Conservation (phyloP, 2,113 vertebrate species). For the Semnopithecus entellus region DNA sequence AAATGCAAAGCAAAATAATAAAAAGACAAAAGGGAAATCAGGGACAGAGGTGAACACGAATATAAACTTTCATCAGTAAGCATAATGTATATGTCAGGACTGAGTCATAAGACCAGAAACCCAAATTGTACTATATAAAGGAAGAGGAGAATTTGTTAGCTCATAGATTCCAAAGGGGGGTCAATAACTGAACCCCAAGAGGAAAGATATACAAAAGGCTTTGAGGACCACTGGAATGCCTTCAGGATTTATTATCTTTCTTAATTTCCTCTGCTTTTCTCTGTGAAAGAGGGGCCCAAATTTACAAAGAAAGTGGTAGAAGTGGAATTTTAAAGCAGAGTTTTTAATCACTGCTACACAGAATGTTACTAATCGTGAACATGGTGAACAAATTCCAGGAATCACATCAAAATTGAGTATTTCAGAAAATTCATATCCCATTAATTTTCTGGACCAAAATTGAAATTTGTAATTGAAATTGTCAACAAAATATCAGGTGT, state of each 20-base stretch:
- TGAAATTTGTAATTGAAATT: background rate
- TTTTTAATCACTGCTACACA: background rate
- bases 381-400: background rate
- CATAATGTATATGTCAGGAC: background rate
- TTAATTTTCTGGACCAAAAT: background rate
- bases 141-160: background rate
- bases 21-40: constrained; percentile 18
- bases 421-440: background rate
- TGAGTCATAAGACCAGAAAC: background rate
- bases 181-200: background rate
- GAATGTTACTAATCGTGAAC: background rate
- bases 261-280: background rate
- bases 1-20: constrained; percentile 28
- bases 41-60: background rate
- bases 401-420: background rate
- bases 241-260: background rate
- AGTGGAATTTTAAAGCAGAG: background rate
- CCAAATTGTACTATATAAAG: background rate
- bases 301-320: background rate
- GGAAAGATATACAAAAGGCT: background rate
- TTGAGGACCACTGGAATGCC: background rate
- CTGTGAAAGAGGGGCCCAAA: background rate
- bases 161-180: background rate
- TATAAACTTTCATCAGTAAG: background rate
- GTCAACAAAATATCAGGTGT: background rate